Base-by-base conservation (phyloP, 2,797 vertebrate genomes). In the Spinus pinus region DNA sequence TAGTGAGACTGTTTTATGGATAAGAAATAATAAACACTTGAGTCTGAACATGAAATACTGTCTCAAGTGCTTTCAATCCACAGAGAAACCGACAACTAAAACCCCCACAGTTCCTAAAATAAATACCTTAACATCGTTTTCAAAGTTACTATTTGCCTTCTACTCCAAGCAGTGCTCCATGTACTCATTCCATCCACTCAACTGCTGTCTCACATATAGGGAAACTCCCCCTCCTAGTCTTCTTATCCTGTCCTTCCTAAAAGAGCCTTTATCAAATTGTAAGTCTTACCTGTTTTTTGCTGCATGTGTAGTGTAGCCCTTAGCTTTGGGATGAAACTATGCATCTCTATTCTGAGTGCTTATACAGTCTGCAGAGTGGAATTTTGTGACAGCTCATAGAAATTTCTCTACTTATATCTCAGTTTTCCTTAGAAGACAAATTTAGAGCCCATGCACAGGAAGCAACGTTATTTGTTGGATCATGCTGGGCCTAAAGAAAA, bases 141-240 rank as follows among this genome's bases (percentile, higher is more conserved):
- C 20, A 49, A 14, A 49, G 35, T 42, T 35, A 33, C 13, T 73
- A 3, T 47, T 56, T 49, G 10, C 13, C 18, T 33, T 41, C 3
- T 39, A 20, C 23, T 72, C 10, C 24, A 81, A 23, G 8, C 9
- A 64, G 49, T 25, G 6, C 6, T 60, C 7, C 16, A 44, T 14
- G 23, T 22, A 35, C 10, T 78, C 18, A 42, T 14, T 56, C 23
- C 24, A 78, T 17, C 12, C 7, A 14, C 20, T 79, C 39, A 75
- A 12, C 0, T 53, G 23, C 57, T 50, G 31, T 50, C 50, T 71
- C 23, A 56, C 12, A 44, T 6, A 31, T 70, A 49, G 10, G 33
- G 9, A 51, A 70, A 21, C 5, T 74, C 6, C 8, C 1, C 5
- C 17, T 60, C 14, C 6, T 54, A 3, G 0, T 41, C 23, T 24